Base-by-base conservation (phyloP, 2,888 invertebrate genomes). In the Meliscaeva auricollis region DNA sequence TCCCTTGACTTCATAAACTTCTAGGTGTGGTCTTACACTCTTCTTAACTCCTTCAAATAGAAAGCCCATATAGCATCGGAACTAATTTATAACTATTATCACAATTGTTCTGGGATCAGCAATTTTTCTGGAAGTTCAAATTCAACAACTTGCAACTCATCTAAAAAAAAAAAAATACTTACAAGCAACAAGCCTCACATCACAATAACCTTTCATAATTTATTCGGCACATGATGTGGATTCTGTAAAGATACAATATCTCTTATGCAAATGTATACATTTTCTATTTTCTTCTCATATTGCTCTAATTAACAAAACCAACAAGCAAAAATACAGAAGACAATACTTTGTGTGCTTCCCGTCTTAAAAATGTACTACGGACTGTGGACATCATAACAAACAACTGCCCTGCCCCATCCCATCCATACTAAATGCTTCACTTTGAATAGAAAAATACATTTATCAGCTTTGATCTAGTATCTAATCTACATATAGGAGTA, bases 221-320 rank as follows among this genome's bases (percentile, higher is more conserved):
- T 32, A 64, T 48, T 48, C 64, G 48, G 48, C 30, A 64, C 48
- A 64, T 64, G 64, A 64, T 48, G n/a, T 26, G 1, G 30, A 41
- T 17, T 20, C 32, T 48, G 30, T 17, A 44, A 44, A 44, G 26
- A 52, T 26, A 62, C 22, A 22, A 38, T 60, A 64, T 32, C 32
- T 9, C 11, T 30, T 50, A 62, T 62, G 62, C 46, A 77, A 62
- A 77, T 75, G 52, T 38, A 44, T 35, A 48, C 13, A 15, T n/a
- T 41, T 44, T 56, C 41, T 32, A 22, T n/a, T 44, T 41, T 56
- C 38, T 26, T 32, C 66, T 50, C 50, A 22, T 48, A 17, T 73
- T 48, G 64, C 64, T 38, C 46, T 26, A 73, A 66, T 73, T 66
- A 70, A 32, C 54, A 70, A n/a, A n/a, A 50, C 20, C 76, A 70